phyloP scores from a whole-genome alignment of 2,113 vertebrate genomes.

The Bubalus kerabau region DNA sequence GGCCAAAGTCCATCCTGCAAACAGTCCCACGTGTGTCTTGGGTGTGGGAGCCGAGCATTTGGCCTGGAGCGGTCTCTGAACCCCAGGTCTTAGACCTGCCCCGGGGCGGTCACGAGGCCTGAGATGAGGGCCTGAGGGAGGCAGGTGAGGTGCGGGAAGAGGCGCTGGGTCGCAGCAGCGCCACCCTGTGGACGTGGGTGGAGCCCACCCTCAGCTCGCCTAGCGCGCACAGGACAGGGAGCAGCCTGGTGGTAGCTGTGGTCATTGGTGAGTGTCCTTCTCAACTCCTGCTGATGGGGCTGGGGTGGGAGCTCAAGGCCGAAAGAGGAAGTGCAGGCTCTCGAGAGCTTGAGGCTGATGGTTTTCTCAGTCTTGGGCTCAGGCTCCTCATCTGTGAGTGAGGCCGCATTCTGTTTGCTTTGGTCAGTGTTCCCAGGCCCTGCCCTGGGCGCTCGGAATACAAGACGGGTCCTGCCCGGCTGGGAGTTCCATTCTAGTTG shows the following conservation, averaged over 20 bases:
- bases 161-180: background rate
- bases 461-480: background rate
- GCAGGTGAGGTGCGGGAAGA: rapidly evolving
- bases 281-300: background rate
- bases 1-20: background rate
- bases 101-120: rapidly evolving
- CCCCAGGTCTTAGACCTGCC: background rate
- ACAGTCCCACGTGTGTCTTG: background rate
- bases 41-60: background rate
- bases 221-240: rapidly evolving
- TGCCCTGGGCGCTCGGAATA: background rate
- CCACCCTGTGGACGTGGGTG: no score
- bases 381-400: background rate
- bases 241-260: rapidly evolving
- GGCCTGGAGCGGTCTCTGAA: background rate
- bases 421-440: background rate
- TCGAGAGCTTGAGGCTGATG: background rate
- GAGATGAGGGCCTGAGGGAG: background rate
- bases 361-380: background rate
- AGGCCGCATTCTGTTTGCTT: background rate
- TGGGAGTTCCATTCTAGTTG: rapidly evolving
- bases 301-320: background rate
- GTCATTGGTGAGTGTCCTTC: background rate
- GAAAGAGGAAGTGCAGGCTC: background rate
- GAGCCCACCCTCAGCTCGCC: background rate